Evolutionary conservation across 2,888 invertebrate genomes (phyloP), one percentile per base, ranked within the genome.

Genomic region (Chrysolina oricalcia): DNA sequence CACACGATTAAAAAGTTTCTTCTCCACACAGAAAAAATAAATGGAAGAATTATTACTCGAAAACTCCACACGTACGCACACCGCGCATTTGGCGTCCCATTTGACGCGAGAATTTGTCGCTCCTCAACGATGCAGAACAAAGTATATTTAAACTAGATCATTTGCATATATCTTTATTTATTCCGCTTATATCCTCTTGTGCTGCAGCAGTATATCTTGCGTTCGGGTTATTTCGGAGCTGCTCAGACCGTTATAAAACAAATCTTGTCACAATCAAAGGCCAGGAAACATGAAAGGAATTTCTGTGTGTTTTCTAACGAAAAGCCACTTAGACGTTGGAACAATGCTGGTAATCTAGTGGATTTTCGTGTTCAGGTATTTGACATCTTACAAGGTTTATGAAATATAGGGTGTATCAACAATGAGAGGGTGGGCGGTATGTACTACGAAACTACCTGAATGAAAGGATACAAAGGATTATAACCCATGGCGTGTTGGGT

Each of bases 61-160:
- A 19, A 64, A 53, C 53, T 10, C 53, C 53, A 53, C 53, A 53
- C 21, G 19, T 53, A 19, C 53, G 17, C 64, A n/a, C 9, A n/a
- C 9, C 41, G 46, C 27, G 46, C 66, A 66, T 66, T 66, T 23
- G 66, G 66, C 41, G 23, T 66, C 48, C 48, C 66, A 43, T 66
- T 48, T 66, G 66, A 66, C 21, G 40, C 17, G 43, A 17, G 48
- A 66, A 66, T 66, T 66, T 66, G 66, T 66, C 43, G 48, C 66
- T 66, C 66, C n/a, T 66, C 66, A 66, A 48, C 66, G 66, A 66
- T 66, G 66, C 66, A 66, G 66, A 66, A 66, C 66, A 66, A 43
- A 66, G 66, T 66, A 66, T 66, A 66, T 66, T 46, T 66, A 66
- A 66, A 59, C 59, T 27, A 35, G 59, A 59, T 59, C 66, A 48